Evolutionary conservation across 2,113 vertebrate species (phyloP).

Genomic region (Siniperca chuatsi): DNA sequence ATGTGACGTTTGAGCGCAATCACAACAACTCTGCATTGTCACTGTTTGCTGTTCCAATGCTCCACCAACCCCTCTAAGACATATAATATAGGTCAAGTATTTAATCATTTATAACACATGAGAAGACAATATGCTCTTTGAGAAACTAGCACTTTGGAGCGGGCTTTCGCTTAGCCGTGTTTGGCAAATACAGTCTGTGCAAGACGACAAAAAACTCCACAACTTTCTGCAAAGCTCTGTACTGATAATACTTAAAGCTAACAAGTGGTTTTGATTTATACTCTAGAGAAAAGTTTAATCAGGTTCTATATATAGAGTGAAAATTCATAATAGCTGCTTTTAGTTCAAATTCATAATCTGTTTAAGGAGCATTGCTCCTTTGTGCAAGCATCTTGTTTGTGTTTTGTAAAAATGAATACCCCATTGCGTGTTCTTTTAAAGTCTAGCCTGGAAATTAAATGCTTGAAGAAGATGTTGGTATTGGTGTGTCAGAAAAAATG

Average conservation of each 20-base stretch:
- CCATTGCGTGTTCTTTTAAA: not conserved
- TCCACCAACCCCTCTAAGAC: slow-evolving; percentile 50
- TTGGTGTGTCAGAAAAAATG: not conserved
- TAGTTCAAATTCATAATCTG: not conserved
- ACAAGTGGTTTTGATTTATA: not conserved
- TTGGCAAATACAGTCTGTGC: slow-evolving; percentile 2
- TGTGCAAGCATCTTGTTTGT: not conserved
- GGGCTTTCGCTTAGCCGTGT: slow-evolving; percentile 7
- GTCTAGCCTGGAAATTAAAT: not conserved
- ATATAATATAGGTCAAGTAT: slow-evolving; percentile 68
- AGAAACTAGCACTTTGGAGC: slow-evolving; percentile 21
- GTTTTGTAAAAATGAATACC: not conserved
- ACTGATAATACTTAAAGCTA: not conserved
- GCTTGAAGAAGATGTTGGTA: not conserved
- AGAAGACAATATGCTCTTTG: slow-evolving; percentile 58
- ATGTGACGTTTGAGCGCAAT: slow-evolving; percentile 41
- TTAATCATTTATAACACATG: slow-evolving; percentile 69
- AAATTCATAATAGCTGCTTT: not conserved
- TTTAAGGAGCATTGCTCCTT: not conserved
- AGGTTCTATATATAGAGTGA: not conserved
- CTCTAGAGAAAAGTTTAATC: not conserved
- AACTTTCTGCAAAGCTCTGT: slow-evolving; percentile 3
- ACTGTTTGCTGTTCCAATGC: slow-evolving; percentile 43
- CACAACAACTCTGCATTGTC: slow-evolving; percentile 52
- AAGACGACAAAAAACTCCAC: not conserved